Evolutionary conservation across 2,797 vertebrate genomes (phyloP).

Genomic region (Gobio occitaniae): DNA sequence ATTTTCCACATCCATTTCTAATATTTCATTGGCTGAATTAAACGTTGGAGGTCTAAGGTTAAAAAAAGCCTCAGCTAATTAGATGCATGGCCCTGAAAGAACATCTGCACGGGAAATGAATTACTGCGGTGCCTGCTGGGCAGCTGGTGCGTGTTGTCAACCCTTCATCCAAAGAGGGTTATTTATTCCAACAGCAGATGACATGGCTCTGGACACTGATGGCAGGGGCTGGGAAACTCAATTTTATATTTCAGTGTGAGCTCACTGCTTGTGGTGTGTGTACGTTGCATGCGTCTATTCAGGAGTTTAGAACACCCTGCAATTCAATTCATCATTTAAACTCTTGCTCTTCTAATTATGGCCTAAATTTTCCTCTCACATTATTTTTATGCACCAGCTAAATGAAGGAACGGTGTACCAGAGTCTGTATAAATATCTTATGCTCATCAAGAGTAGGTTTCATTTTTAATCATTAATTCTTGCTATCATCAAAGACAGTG

Average conservation of each 20-base stretch:
- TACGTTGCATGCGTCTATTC: neutral
- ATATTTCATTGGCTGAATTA: constrained; percentile 44
- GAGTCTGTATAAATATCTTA: neutral
- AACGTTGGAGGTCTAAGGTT: constrained; percentile 41
- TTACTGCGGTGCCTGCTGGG: constrained; percentile 28
- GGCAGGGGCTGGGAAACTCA: constrained; percentile 31
- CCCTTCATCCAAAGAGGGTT: constrained; percentile 32
- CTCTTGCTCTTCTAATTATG: constrained; percentile 11
- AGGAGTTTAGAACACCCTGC: neutral
- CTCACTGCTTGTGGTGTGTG: constrained; percentile 16
- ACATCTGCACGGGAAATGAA: constrained; percentile 50
- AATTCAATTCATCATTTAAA: neutral
- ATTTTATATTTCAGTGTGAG: constrained; percentile 28
- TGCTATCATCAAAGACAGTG: neutral
- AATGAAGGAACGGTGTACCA: neutral
- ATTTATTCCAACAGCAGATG: constrained; percentile 45
- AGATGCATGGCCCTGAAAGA: constrained; percentile 56
- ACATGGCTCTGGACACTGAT: constrained; percentile 25
- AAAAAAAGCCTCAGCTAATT: constrained; percentile 53
- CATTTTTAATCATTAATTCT: neutral
- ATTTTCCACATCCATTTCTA: constrained; percentile 45
- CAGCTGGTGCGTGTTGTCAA: constrained; percentile 35
- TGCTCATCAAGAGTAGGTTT: neutral
- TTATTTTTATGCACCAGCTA: neutral
- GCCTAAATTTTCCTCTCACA: neutral